Evolutionary conservation across 2,113 vertebrate genomes (phyloP), one percentile per base, ranked within the genome.

Genomic region (Fregata magnificens): DNA sequence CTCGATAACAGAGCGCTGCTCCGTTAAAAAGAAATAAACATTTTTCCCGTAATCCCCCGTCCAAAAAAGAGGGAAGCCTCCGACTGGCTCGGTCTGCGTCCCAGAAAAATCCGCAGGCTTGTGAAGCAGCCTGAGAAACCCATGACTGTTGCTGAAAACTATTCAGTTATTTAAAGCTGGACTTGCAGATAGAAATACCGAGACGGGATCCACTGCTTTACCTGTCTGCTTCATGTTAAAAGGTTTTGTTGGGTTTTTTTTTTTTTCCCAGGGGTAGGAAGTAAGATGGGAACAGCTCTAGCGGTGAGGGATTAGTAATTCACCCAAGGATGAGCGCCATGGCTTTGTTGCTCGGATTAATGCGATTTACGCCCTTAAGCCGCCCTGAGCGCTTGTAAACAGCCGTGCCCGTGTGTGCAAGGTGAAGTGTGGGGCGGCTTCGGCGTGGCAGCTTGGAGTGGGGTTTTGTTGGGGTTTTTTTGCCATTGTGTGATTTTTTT

Each of bases 281-380:
- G 55, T 34, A 14, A 61, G 59, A 62, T 32, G 72, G 77, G 88
- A 67, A 11, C 28, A 6, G 72, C 72, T 83, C 38, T 25, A 58
- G 32, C 4, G 28, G n/a, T 3, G 6, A 71, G 87, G 83, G 94
- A 93, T 94, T 86, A 94, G 93, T 67, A 55, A 81, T 32, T 82
- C 73, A 36, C 9, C 70, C 18, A 1, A 73, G 93, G 91, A 91
- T 79, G 91, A 95, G 76, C 28, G 2, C 1, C 1, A 9, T 52
- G 25, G 85, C 84, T 93, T 95, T 91, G 86, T 86, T 2, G 2
- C 61, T 52, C 5, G 87, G 89, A 95, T 96, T 95, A 93, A 79
- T 15, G 73, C 4, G 70, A 82, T 97, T 97, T 97, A 87, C 81
- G 66, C 90, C 73, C 90, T 58, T 89, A 74, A 96, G 81, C 92